Conservation (phyloP, 2,113 vertebrate genomes). For the Onychorhynchus coronatus region DNA sequence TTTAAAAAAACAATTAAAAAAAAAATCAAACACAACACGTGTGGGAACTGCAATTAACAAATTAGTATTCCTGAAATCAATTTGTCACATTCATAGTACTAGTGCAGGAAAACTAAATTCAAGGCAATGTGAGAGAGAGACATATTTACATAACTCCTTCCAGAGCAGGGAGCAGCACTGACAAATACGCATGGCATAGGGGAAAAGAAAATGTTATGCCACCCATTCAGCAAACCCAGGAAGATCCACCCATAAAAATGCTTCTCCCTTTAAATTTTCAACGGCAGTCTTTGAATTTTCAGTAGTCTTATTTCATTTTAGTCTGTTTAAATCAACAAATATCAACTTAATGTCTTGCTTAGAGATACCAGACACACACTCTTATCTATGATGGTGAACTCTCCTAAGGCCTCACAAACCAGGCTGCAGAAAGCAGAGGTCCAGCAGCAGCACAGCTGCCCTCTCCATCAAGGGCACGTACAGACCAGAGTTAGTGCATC, state of each 20-base stretch:
- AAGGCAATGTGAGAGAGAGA: background rate
- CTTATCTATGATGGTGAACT: background rate
- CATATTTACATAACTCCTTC: background rate
- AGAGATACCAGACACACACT: background rate
- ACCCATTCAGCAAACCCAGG: background rate
- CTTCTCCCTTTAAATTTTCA: background rate
- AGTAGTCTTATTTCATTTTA: background rate
- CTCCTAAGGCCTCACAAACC: background rate
- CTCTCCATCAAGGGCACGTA: background rate
- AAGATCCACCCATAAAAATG: background rate
- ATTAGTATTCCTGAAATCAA: background rate
- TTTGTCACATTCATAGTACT: background rate
- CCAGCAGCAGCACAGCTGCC: background rate
- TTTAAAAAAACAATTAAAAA: background rate
- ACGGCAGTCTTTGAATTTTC: background rate
- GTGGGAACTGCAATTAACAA: background rate
- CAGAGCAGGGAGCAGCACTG: background rate
- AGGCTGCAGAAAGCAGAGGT: background rate
- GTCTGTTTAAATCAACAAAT: background rate
- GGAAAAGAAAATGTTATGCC: background rate
- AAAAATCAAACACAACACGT: background rate
- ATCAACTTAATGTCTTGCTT: background rate
- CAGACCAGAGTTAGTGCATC: background rate
- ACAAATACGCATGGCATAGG: background rate
- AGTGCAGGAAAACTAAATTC: background rate